Base-by-base conservation (phyloP, 2,113 vertebrate species). In the Typhlomys cinereus region DNA sequence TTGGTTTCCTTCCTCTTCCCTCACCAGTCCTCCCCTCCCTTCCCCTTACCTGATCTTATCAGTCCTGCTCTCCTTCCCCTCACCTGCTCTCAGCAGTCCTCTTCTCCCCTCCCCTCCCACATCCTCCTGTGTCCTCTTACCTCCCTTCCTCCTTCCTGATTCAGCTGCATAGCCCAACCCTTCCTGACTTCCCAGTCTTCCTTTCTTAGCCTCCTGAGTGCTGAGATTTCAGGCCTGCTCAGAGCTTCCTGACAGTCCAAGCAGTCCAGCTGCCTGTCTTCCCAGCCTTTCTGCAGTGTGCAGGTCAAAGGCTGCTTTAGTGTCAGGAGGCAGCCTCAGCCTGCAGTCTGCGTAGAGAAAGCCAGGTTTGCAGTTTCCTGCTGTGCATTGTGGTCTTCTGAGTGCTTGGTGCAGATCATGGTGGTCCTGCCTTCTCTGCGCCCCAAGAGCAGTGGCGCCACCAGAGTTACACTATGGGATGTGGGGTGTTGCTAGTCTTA, bases 391-490 rank as follows among this genome's bases (percentile, higher is more conserved):
- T 17, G 41, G 50, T 39, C 27, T 36, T 74, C 41, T 83, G n/a
- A n/a, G 52, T 75, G 7, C 39, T 46, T 2, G 20, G 78, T 44
- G 5, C 34, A 59, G 23, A 29, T 50, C 12, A 39, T 34, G 27
- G 2, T 21, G 78, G 34, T 39, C 11, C 34, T 17, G 1, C 25
- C 29, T 82, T 74, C 31, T 66, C 85, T 57, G 2, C 36, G 50
- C 50, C 8, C 36, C 8, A 0, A 11, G 27, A 2, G 9, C 5
- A 0, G 15, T 18, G 20, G 8, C n/a, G 79, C 46, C 27, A 9
- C 66, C 62, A 48, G 52, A 50, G 31, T 9, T 13, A 21, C 25
- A 11, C 9, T 52, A 3, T 61, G 29, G 39, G 57, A 5, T 41
- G 2, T 36, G 79, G 61, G 2, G 3, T 6, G 17, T n/a, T 21